Evolutionary conservation across 1,140 invertebrate genomes (phyloP).

Genomic region (Drosophila takahashii): DNA sequence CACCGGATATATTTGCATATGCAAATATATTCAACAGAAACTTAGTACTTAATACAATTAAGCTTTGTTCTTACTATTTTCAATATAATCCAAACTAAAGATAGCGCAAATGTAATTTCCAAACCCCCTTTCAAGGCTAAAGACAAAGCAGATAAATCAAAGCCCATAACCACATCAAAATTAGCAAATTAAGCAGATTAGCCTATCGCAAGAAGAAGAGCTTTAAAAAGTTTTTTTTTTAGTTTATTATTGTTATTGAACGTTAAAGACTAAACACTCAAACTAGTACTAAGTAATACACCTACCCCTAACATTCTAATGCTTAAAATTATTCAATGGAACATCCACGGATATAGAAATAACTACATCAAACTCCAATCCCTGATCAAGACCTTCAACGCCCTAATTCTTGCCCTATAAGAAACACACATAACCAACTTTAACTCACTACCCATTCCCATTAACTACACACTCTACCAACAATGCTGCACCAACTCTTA

Average conservation of each 20-base stretch:
- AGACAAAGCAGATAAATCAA: not conserved
- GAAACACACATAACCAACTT: constrained; percentile 5
- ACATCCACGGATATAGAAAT: constrained; percentile 2
- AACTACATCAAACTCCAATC: not conserved
- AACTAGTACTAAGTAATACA: no score
- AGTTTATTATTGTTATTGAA: no score
- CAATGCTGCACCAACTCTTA: no score
- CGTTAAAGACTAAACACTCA: no score
- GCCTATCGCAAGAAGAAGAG: not conserved
- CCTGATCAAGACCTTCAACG: no score
- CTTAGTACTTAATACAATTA: no score
- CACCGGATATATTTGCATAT: no score
- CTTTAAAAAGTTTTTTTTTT: not conserved
- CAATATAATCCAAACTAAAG: no score
- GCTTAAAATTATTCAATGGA: constrained; percentile 1
- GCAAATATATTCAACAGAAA: no score
- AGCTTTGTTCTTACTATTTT: no score
- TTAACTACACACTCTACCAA: constrained; percentile 2
- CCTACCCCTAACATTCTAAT: not conserved
- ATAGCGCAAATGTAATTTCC: no score
- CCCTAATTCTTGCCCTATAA: no score
- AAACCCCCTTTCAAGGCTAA: not conserved
- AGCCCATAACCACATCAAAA: not conserved
- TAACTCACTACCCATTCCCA: not conserved
- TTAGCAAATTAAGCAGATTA: not conserved